Evolutionary conservation across 2,113 vertebrate species (phyloP), one percentile per base, ranked within the genome.

Genomic region (Passerina amoena): DNA sequence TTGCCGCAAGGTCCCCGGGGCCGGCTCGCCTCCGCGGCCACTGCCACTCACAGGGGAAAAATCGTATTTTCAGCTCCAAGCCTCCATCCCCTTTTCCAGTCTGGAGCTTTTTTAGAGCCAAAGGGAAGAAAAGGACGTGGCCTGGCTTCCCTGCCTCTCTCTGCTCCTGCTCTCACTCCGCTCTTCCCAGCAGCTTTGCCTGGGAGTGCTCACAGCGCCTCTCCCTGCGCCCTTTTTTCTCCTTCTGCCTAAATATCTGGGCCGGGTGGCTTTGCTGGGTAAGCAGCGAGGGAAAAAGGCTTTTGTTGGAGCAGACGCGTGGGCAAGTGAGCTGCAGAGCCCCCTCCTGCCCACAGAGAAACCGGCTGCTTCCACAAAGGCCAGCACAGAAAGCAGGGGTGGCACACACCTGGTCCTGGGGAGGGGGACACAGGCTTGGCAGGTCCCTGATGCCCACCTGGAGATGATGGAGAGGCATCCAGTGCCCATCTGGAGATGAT

Each of bases 1-100:
- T 69, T 65, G 94, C 87, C 3, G 2, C 25, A 6, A 18, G 50
- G 65, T 93, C 96, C 96, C 95, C 25, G 5, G 38, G 97, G 92
- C 92, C 10, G 7, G 63, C 82, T 82, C 6, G 28, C 80, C 13
- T 45, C 85, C 82, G 13, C 38, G 38, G 90, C 94, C 77, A 10
- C 92, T 5, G 40, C 40, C 14, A 60, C 96, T 97, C 88, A 9
- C 50, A 95, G 94, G 86, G 87, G 75, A 71, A 96, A 96, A 97
- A 96, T 90, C 27, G 31, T 78, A 80, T 96, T 97, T 97, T 96
- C 96, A 86, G 94, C 96, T 97, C 88, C 56, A 83, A 83, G 80
- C 53, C 35, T 72, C 96, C 84, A 66, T 83, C 71, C 75, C 30
- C 47, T 51, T 90, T 82, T 69, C 86, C 48, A 3, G 80, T 82